Base-by-base conservation (phyloP, 2,888 invertebrate species). In the Synanthedon formicaeformis region DNA sequence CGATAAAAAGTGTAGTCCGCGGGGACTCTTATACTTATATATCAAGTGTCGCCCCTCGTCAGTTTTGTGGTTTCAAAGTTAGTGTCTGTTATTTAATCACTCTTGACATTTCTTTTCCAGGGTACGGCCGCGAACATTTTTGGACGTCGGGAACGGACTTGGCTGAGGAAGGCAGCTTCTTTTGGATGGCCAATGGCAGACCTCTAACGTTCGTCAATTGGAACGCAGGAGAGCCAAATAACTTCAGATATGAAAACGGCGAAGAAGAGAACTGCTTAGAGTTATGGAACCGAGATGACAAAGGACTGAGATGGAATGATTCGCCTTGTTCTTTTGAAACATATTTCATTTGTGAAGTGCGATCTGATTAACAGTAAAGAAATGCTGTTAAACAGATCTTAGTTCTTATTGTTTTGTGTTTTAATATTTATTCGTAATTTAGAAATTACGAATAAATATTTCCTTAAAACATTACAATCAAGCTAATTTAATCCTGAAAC, bases 191-290 rank as follows among this genome's bases (percentile, higher is more conserved):
- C 11, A 96, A 94, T 55, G 96, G 96, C 3, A 89, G 94, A 56
- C 95, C 96, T 0, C 90, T 96, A 51, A 95, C 96, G 34, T 96
- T 95, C 81, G 95, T 95, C 62, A 96, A 96, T 80, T 96, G 96
- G 96, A 96, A 96, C 85, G 94, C 96, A 0, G 96, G 96, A 0
- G 96, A 96, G 71, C 96, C 96, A 1, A 96, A 96, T 81, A 96
- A 96, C 85, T 96, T 96, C 90, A 92, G 95, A 60, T 94, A 94
- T 78, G 96, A 96, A 78, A 96, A 96, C 71, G 96, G 96, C 5
- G 96, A 96, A 78, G 96, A 96, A 75, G 96, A 96, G 74, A 96
- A 96, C 78, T 96, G 96, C 65, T 74, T 96, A 58, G 96, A 96
- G 73, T 86, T 96, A 18, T 96, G 96, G 96, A 94, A 96, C 82